Evolutionary conservation across 2,113 vertebrate genomes (phyloP), one percentile per base, ranked within the genome.

Genomic region (Morone saxatilis): DNA sequence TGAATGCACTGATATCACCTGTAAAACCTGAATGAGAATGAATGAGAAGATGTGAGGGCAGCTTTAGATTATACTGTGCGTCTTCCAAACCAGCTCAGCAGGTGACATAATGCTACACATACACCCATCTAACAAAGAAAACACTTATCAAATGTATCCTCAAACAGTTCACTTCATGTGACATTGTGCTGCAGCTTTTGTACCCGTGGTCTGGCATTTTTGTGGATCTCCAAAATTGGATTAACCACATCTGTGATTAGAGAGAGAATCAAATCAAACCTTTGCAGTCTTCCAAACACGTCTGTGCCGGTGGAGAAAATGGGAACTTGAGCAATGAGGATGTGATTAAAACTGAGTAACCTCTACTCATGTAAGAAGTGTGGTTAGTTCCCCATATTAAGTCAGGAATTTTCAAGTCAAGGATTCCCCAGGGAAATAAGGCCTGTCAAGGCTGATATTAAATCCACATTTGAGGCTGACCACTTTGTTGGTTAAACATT

Each of bases 401-500:
- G 47, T 16, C 51, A 36, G 7, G 56, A 45, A 56, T 76, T 68
- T 67, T 54, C 11, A 61, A 78, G 62, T 56, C 5, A 19, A 47
- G 45, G 16, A 59, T 40, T 53, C 71, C 19, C 8, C 2, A 14
- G 45, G 43, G 74, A 81, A 78, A 77, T 81, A 61, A 68, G 61
- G 25, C 54, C 54, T 48, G 53, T 61, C 84, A 69, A 22, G 14
- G 19, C 17, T 25, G 43, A 74, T 69, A 78, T 82, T 71, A 82
- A 76, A 62, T 62, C 31, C 75, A 57, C 74, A 62, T 62, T 71
- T n/a, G 40, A 85, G 48, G 45, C 70, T 12, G 47, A 80, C 53
- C 62, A 60, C 45, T 73, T 63, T 63, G 50, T 56, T 69, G 75
- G 79, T 74, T 74, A 63, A 74, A 78, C 69, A 82, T 82, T 65